Percentiles rank a stretch among this genome's conserved stretches.
Evolutionary conservation across 2,797 vertebrate genomes (phyloP).

Genomic region (Sorex maritimensis): DNA sequence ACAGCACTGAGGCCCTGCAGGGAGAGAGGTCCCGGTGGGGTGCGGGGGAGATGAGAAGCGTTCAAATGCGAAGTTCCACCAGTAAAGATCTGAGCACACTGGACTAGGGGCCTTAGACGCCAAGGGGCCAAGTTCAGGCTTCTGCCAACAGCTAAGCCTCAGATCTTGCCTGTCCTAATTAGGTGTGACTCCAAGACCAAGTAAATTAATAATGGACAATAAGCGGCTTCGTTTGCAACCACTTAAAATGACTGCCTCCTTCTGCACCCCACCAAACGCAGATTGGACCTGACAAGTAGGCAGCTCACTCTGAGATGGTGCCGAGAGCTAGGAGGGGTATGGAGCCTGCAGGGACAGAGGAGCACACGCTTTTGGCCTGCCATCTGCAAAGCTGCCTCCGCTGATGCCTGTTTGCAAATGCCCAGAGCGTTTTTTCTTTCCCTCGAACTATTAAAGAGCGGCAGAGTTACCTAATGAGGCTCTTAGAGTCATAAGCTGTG

Average conservation of each 20-base stretch:
- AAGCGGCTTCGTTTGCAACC: conserved; percentile 35
- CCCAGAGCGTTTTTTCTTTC: conserved; percentile 30
- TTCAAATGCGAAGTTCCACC: not conserved
- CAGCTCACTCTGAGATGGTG: no score
- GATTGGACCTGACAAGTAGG: conserved; percentile 39
- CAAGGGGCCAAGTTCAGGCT: not conserved
- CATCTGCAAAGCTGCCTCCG: conserved; percentile 64
- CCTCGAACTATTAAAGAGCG: conserved; percentile 61
- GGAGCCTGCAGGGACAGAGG: not conserved
- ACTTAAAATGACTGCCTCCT: conserved; percentile 62
- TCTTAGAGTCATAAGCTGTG: conserved; percentile 55
- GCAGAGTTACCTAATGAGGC: conserved; percentile 66
- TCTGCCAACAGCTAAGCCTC: not conserved
- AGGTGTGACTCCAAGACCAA: conserved; percentile 73
- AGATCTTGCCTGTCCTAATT: conserved; percentile 9
- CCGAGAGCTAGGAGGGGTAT: no score
- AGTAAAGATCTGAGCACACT: fast-evolving
- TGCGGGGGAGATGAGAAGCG: not conserved
- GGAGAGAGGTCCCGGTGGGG: not conserved
- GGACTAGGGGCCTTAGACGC: not conserved
- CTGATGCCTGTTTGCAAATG: conserved; percentile 57
- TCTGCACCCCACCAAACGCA: not conserved
- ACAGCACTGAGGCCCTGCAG: not conserved
- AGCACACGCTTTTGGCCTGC: not conserved
- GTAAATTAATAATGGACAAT: conserved; percentile 75